Evolutionary conservation across 2,113 vertebrate genomes (phyloP), one percentile per base, ranked within the genome.

Genomic region (Dendropsophus ebraccatus): DNA sequence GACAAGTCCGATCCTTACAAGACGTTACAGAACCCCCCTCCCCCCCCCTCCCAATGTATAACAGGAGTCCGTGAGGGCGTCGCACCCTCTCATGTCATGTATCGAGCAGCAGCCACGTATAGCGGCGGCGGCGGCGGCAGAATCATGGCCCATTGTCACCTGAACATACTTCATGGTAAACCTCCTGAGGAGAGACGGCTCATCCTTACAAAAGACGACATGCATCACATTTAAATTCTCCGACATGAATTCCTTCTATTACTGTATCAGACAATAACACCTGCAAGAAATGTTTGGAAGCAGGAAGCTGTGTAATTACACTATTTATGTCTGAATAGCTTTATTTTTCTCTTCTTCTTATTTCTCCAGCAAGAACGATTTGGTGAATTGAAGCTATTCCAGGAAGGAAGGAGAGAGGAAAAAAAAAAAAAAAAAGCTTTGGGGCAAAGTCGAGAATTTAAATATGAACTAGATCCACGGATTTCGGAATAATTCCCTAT

Each of bases 231-330:
- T 86, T 72, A 79, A 80, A 86, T 86, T 86, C 75, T 69, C 56
- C 23, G 62, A 79, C 84, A 72, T 52, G 49, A 86, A 37, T 79
- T 72, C 84, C 62, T 86, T 80, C 84, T 80, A 67, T 80, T 80
- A 52, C 84, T 86, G 76, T 81, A 86, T 86, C 76, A 86, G 49
- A 86, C 84, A 86, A 85, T 85, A 80, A 81, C 84, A 86, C 77
- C 77, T 86, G 76, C 84, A 81, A 81, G 84, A 79, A 81, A 73
- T 86, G 76, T 86, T 86, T 86, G 84, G 84, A 86, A 86, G 84
- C 84, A 80, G 76, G 84, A 86, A 80, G 84, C 76, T 80, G 62
- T 86, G 60, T 86, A 86, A 86, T 79, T 86, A 86, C 84, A 72
- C 62, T 80, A 70, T 86, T 86, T 86, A 86, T 80, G 76, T 86